A percentile compares a stretch with the other conserved stretches of the same genome.
Evolutionary conservation across 2,797 vertebrate genomes (phyloP).

Genomic region (Spinus pinus): DNA sequence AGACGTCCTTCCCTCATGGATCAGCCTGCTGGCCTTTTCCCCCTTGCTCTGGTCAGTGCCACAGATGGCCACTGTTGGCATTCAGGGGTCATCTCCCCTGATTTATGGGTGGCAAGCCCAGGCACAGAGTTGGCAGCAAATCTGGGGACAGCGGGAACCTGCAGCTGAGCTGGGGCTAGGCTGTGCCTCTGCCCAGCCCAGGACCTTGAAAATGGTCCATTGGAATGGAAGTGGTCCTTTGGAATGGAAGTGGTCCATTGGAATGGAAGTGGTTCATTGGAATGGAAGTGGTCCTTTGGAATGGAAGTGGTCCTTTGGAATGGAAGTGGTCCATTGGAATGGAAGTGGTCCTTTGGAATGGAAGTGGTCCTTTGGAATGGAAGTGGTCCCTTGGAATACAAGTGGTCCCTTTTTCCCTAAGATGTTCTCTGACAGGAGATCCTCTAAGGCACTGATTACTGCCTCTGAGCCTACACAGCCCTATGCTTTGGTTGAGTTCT

Average conservation of each 20-base stretch:
- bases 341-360: neutral
- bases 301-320: no score
- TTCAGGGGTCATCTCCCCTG: neutral
- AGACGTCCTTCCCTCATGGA: rapidly evolving
- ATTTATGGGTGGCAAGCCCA: rapidly evolving
- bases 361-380: neutral
- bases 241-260: no score
- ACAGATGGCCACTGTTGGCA: neutral
- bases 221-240: neutral
- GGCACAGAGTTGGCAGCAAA: neutral
- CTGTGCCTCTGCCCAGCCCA: neutral
- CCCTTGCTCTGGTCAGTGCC: neutral
- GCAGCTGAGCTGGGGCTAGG: neutral
- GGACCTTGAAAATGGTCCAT: rapidly evolving
- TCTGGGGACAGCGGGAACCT: neutral
- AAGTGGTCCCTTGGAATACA: neutral
- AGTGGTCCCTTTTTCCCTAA: neutral
- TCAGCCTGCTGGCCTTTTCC: rapidly evolving
- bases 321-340: neutral
- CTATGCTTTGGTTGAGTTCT: neutral
- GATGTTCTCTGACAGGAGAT: neutral
- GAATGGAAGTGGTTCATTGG: neutral
- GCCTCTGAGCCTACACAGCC: neutral
- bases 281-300: neutral
- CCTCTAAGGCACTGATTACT: neutral